Evolutionary conservation across 1,140 invertebrate genomes (phyloP), one percentile per base, ranked within the genome.

Genomic region (Metopolophium dirhodum): DNA sequence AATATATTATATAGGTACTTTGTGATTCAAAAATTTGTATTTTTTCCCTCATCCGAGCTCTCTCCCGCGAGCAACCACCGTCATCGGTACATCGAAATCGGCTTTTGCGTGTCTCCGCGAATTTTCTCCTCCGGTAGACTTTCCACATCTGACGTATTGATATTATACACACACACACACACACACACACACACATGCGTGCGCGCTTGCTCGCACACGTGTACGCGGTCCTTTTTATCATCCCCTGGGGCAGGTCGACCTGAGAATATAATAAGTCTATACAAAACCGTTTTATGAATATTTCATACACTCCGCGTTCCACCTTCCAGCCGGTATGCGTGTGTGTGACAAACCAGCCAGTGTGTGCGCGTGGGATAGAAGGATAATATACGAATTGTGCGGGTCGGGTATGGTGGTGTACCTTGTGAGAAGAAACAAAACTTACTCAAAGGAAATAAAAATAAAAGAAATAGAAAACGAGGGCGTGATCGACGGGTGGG

Each of bases 201-300:
- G 0, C 26, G 1, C 23, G 6, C 30, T 68, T 11, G 30, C 30
- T 68, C 61, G 4, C 9, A 86, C 37, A 85, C 82, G 45, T 41
- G 23, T 20, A 14, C 49, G 1, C 11, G 18, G 26, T 51, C 30
- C 49, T 89, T 54, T 54, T 54, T 47, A 23, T 77, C 14, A 68
- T 45, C 90, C 41, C 68, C 45, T 9, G 61, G 68, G 61, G 35
- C 90, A 82, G 30, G 61, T 82, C 37, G 89, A 90, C 89, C 45
- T 51, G 61, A 91, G 41, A 91, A 82, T 91, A 91, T 91, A 91
- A 91, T 91, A 91, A 91, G 90, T 91, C 90, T 91, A 82, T 47
- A 82, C 57, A 45, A 91, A 82, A 91, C 90, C 68, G 45, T 82
- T 91, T 91, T 91, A 91, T 91, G 90, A 91, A 91, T 91, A 91